Percentiles rank a stretch among this genome's conserved stretches.
Conservation (phyloP, 1,140 invertebrate genomes). For the Hylaeus anthracinus region DNA sequence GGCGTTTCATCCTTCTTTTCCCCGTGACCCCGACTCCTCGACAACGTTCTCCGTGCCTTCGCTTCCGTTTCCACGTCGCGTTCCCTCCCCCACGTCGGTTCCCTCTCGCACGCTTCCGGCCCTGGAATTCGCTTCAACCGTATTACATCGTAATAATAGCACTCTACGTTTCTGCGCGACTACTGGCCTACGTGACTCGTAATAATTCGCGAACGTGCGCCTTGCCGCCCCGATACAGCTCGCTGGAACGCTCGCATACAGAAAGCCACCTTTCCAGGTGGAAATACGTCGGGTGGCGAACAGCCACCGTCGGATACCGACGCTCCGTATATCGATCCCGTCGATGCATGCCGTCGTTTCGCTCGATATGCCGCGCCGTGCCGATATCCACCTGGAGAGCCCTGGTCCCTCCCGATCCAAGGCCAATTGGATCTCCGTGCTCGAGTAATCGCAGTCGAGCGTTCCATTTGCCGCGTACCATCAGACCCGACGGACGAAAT, state of each 20-base stretch:
- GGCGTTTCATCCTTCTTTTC: background rate
- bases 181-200: conserved; percentile 50
- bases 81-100: background rate
- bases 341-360: background rate
- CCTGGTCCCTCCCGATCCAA: conserved; percentile 22
- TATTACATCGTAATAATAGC: conserved; percentile 58
- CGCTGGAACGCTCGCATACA: conserved; percentile 14
- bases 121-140: conserved; percentile 34
- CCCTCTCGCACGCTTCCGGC: conserved; percentile 30
- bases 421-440: conserved; percentile 43
- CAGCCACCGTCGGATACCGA: background rate
- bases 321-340: conserved; percentile 33
- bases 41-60: too few species aligned
- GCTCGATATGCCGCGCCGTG: conserved; percentile 13
- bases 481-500: conserved; percentile 21
- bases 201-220: conserved; percentile 59
- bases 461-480: conserved; percentile 30
- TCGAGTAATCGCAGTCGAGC: conserved; percentile 32
- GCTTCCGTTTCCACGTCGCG: background rate
- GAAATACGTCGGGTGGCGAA: background rate
- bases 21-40: background rate
- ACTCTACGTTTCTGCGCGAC: conserved; percentile 43
- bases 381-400: conserved; percentile 2
- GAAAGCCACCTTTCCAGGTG: conserved; percentile 26
- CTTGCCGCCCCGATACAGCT: conserved; percentile 27